Percentiles rank a stretch among this genome's conserved stretches.
Conservation (phyloP, 2,113 vertebrate species). For the Mobula hypostoma region DNA sequence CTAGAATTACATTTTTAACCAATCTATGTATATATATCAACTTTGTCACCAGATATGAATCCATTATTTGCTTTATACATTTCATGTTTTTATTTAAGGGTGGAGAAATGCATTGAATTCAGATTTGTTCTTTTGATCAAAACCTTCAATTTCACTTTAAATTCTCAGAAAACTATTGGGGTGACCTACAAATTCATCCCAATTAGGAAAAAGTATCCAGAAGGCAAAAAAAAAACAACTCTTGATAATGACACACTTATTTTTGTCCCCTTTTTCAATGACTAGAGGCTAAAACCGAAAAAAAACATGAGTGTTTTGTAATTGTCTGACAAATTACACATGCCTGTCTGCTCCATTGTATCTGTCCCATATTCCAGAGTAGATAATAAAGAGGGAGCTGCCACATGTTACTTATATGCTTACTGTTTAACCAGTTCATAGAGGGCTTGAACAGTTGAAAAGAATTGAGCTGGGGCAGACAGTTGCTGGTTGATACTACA, state of each 20-base stretch:
- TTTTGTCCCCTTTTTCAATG: conserved; percentile 58
- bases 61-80: neutral
- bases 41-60: neutral
- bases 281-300: conserved; percentile 77
- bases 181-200: conserved; percentile 28
- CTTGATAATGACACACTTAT: conserved; percentile 72
- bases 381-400: conserved; percentile 71
- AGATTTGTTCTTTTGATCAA: neutral
- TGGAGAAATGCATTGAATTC: neutral
- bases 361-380: conserved; percentile 73
- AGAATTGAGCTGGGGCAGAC: neutral
- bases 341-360: conserved; percentile 80
- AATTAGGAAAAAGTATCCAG: conserved; percentile 47
- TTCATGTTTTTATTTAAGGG: neutral
- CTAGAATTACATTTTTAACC: neutral
- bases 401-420: conserved; percentile 68
- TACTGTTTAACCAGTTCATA: conserved; percentile 29
- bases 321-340: conserved; percentile 81
- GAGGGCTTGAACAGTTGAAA: neutral
- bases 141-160: neutral
- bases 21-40: neutral
- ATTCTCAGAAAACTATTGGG: conserved; percentile 12
- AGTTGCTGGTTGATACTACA: neutral
- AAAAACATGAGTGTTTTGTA: conserved; percentile 72
- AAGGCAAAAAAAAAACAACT: conserved; percentile 67